Conservation (phyloP, 2,888 invertebrate genomes). For the Scrobipalpa atriplicella region DNA sequence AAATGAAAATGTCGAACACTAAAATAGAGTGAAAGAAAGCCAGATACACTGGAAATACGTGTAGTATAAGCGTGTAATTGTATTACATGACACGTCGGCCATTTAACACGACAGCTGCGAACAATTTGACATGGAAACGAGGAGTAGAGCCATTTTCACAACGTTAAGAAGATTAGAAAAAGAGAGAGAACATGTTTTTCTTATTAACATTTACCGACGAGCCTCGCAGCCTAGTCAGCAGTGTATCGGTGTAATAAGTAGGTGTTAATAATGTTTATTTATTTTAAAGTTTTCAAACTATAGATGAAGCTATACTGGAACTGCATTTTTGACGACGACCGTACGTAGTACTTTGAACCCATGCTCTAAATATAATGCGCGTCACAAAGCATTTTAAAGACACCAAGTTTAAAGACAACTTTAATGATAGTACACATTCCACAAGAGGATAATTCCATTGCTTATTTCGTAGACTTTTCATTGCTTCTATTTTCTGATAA, state of each 20-base stretch:
- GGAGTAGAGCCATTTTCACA: neutral
- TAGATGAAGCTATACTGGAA: no score
- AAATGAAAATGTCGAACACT: neutral
- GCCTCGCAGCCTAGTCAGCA: no score
- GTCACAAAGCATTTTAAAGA: no score
- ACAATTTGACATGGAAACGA: neutral
- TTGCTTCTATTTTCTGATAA: neutral
- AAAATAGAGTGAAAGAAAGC: neutral
- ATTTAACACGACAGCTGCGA: neutral
- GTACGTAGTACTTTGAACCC: no score
- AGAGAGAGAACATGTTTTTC: no score
- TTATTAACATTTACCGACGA: no score
- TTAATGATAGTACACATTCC: neutral
- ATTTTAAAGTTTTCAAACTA: no score
- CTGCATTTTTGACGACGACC: no score
- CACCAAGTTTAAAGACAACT: neutral
- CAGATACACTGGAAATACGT: slow-evolving; percentile 4
- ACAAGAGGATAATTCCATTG: neutral
- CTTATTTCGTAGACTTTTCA: neutral
- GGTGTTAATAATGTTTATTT: no score
- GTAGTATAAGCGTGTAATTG: slow-evolving; percentile 6
- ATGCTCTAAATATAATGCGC: no score
- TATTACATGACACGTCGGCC: slow-evolving; percentile 3
- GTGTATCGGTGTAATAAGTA: no score
- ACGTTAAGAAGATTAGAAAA: neutral